These are phyloP conservation scores for Psammodynastes pulverulentus DNA, from an alignment of 2,113 vertebrate genomes.

Conservation along the genomic window DNA sequence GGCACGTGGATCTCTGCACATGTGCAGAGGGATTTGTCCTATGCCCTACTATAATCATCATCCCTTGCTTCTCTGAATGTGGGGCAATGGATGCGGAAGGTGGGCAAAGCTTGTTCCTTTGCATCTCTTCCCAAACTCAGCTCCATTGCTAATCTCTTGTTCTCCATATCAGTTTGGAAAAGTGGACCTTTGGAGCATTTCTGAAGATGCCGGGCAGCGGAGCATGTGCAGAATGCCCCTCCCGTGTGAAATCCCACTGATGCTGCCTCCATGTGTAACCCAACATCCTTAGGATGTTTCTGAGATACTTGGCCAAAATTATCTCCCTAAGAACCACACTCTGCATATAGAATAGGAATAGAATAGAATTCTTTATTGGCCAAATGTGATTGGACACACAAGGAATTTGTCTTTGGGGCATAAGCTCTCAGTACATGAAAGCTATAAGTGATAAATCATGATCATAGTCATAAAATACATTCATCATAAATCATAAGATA, in stretches of 20 bases:
- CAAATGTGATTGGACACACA: too few relatives aligned
- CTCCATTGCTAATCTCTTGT: not conserved
- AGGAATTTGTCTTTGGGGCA: too few relatives aligned
- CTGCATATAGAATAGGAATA: too few relatives aligned
- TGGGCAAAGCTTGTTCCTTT: not conserved
- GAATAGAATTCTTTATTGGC: too few relatives aligned
- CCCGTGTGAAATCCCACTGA: not conserved
- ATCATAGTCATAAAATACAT: too few relatives aligned
- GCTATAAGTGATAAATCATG: too few relatives aligned
- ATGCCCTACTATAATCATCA: not conserved
- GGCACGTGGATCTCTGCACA: not conserved
- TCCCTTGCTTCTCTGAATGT: not conserved
- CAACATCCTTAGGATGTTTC: not conserved
- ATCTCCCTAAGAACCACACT: not conserved
- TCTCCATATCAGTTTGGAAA: not conserved
- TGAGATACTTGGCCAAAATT: not conserved
- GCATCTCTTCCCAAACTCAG: not conserved
- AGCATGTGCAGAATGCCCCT: not conserved
- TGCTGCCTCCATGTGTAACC: not conserved
- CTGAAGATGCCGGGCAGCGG: not conserved
- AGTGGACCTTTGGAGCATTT: not conserved
- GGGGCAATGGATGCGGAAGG: not conserved
- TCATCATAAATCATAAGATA: too few relatives aligned
- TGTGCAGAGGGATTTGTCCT: not conserved
- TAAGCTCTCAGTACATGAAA: too few relatives aligned